Evolutionary conservation across 2,888 invertebrate genomes (phyloP), one percentile per base, ranked within the genome.

Genomic region (Trissolcus japonicus): DNA sequence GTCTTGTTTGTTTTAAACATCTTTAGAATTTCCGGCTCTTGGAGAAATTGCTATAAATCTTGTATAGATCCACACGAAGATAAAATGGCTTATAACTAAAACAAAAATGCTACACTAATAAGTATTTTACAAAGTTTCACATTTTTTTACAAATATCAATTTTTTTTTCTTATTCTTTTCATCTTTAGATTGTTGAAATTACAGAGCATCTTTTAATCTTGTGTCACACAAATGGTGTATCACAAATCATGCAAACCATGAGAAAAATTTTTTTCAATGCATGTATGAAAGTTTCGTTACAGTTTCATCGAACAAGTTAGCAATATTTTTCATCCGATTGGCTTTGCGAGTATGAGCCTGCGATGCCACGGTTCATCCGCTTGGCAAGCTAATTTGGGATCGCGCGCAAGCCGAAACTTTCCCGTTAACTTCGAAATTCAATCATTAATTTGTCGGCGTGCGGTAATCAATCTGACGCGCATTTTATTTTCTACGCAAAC

Each of bases 341-440:
- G 6, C 41, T 19, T 51, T 61, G n/a, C 19, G 13, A 41, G 35
- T 41, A 35, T 35, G 11, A 11, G 21, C 59, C 14, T n/a, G 19
- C 56, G 48, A 56, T 29, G 50, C n/a, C 59, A 67, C 59, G 59
- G 67, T 67, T 67, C 19, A 51, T 56, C 43, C 41, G 41, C 50
- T 66, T 66, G 56, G 57, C 63, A 19, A 72, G 53, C 54, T 65
- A 65, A 72, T 72, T 72, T 72, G 35, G 43, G 35, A 56, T 63
- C 25, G 14, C 53, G 54, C 60, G 60, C n/a, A 48, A 63, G 21
- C 14, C 13, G 67, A 62, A 74, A 68, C 61, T 68, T 74, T 35
- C 7, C n/a, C 46, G 67, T 43, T 41, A 63, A 62, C 56, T 74
- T 67, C 48, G 54, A 50, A 63, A 68, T 69, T 59, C 61, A 55